A percentile compares a stretch with the other conserved stretches of the same genome.
These are phyloP conservation scores for Leptinotarsa haldemani DNA, from an alignment of 2,888 invertebrate genomes.

Conservation along the genomic window DNA sequence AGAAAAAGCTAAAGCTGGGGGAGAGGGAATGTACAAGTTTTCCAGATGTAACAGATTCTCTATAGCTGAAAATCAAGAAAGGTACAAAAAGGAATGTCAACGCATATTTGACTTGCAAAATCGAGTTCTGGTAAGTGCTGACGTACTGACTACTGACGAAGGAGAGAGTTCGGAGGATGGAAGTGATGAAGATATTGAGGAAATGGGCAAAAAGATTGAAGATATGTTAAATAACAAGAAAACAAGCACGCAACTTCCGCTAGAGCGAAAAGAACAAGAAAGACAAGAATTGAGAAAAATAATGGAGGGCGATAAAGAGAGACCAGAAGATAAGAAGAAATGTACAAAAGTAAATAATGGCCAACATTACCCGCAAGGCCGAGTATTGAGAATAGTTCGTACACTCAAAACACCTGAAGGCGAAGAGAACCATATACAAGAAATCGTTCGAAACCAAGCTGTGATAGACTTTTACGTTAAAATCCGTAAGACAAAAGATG, in stretches of 20 bases:
- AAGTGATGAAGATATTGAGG: slow-evolving; percentile 95
- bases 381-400: slow-evolving; percentile 90
- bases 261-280: slow-evolving; percentile 96
- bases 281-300: slow-evolving; percentile 92
- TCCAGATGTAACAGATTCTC: slow-evolving; percentile 98
- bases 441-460: slow-evolving; percentile 91
- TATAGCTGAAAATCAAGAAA: slow-evolving; percentile 97
- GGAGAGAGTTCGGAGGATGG: slow-evolving; percentile 93
- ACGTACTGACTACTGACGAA: slow-evolving; percentile 96
- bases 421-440: slow-evolving; percentile 90
- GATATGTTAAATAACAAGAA: slow-evolving; percentile 98
- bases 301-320: slow-evolving; percentile 79
- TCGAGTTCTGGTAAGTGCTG: slow-evolving; percentile 89
- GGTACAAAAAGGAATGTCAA: slow-evolving; percentile 98
- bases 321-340: slow-evolving; percentile 73
- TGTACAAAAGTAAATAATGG: slow-evolving; percentile 70
- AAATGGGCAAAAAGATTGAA: slow-evolving; percentile 97
- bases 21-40: slow-evolving; percentile 99
- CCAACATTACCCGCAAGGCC: slow-evolving; percentile 66
- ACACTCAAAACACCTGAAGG: slow-evolving; percentile 91
- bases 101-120: slow-evolving; percentile 98
- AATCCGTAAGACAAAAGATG: slow-evolving; percentile 96
- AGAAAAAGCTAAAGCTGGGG: slow-evolving; percentile 97
- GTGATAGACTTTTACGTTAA: slow-evolving; percentile 98
- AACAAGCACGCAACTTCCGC: slow-evolving; percentile 88